Conservation (phyloP, 2,797 vertebrate species). For the Kryptolebias ocellatus region DNA sequence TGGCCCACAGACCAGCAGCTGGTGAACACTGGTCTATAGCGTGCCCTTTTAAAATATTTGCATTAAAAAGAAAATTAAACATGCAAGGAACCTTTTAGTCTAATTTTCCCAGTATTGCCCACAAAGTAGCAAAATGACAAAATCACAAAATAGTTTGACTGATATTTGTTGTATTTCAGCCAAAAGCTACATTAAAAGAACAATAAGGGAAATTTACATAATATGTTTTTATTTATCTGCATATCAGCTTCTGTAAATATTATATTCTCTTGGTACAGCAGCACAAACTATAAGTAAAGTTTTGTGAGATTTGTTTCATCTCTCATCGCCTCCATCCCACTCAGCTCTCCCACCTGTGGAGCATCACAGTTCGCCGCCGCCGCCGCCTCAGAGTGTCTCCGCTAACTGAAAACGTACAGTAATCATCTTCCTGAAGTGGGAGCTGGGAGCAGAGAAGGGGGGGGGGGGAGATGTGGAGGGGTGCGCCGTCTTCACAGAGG, state of each 20-base stretch:
- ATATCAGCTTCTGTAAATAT: slow-evolving; percentile 15
- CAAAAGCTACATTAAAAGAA: neutral
- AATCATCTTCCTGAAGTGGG: slow-evolving; percentile 55
- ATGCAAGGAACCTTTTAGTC: too few relatives aligned
- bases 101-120: too few relatives aligned
- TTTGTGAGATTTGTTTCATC: slow-evolving; percentile 42
- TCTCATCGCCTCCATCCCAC: slow-evolving; percentile 48
- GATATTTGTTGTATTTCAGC: too few relatives aligned
- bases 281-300: slow-evolving; percentile 30
- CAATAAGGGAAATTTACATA: too few relatives aligned
- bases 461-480: neutral
- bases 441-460: slow-evolving; percentile 23
- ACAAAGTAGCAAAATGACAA: too few relatives aligned
- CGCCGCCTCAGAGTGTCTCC: slow-evolving; percentile 23
- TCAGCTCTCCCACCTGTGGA: slow-evolving; percentile 55
- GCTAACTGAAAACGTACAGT: slow-evolving; percentile 48
- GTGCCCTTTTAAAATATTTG: too few relatives aligned
- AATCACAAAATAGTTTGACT: too few relatives aligned
- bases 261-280: slow-evolving; percentile 25
- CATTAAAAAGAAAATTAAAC: too few relatives aligned
- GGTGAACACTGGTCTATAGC: too few relatives aligned
- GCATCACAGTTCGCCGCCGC: slow-evolving; percentile 22
- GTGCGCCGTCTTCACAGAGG: slow-evolving; percentile 50
- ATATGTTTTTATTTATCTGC: neutral
- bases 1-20: too few relatives aligned